These are phyloP conservation scores for Ploceus nigricollis DNA, from an alignment of 2,113 vertebrate genomes.

Conservation along the genomic window DNA sequence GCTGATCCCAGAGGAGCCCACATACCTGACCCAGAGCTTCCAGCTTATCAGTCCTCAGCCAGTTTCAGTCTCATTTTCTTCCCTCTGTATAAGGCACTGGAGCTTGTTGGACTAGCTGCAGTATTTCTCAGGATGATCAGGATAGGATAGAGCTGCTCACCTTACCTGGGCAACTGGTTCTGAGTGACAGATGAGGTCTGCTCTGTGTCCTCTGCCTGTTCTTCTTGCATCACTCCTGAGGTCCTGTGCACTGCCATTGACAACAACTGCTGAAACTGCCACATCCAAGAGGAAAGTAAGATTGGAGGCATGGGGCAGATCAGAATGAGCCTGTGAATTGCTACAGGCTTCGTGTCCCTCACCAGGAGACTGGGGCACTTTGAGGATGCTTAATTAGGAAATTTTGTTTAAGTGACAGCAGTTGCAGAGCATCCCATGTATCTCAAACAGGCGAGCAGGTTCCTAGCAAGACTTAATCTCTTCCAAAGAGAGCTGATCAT, in stretches of 20 bases:
- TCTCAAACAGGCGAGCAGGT: neutral
- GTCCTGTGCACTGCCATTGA: neutral
- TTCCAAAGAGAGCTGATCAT: neutral
- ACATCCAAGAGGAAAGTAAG: neutral
- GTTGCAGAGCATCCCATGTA: neutral
- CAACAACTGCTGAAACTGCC: neutral
- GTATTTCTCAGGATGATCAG: neutral
- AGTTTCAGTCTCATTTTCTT: neutral
- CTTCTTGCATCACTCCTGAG: neutral
- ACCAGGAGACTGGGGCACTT: neutral
- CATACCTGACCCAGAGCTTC: neutral
- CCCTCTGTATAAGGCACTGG: neutral
- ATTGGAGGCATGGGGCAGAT: neutral
- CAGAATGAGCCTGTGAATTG: neutral
- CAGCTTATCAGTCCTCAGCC: neutral
- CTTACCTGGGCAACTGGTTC: neutral
- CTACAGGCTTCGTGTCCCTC: neutral
- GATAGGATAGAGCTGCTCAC: rapidly evolving
- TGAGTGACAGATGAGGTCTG: neutral
- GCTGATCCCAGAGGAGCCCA: neutral
- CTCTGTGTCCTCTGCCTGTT: neutral
- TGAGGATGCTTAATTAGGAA: neutral
- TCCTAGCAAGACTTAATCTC: neutral
- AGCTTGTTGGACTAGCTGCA: neutral
- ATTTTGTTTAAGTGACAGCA: neutral